phyloP scores from a whole-genome alignment of 2,888 invertebrate genomes.

The Rhyacophila evoluta region DNA sequence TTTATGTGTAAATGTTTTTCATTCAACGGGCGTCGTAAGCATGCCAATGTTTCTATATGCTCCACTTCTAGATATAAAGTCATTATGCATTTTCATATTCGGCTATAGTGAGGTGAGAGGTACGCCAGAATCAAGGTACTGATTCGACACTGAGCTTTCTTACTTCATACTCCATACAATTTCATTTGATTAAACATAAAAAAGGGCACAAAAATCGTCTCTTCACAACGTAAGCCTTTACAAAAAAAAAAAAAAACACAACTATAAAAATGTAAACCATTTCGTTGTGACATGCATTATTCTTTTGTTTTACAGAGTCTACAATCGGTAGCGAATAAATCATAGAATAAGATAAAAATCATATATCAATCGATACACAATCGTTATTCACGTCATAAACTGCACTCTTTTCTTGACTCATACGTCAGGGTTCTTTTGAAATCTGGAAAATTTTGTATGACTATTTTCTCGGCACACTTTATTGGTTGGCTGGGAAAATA shows the following conservation, averaged over 20 bases:
- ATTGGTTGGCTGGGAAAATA: constrained; percentile 35
- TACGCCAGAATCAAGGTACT: constrained; percentile 43
- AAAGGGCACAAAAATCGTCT: constrained; percentile 49
- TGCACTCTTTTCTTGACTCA: constrained; percentile 22
- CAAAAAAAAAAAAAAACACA: constrained; percentile 30
- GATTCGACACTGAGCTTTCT: constrained; percentile 36
- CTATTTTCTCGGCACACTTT: constrained; percentile 38
- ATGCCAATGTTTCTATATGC: constrained; percentile 58
- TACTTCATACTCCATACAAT: background rate
- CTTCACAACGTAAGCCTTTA: constrained; percentile 39
- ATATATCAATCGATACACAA: background rate
- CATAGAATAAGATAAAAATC: constrained; percentile 32
- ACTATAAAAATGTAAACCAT: constrained; percentile 28
- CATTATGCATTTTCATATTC: constrained; percentile 53
- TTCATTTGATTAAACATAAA: constrained; percentile 19
- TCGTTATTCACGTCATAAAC: constrained; percentile 3
- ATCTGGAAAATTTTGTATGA: constrained; percentile 2
- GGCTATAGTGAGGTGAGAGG: constrained; percentile 52
- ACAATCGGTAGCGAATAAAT: constrained; percentile 34
- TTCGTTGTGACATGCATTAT: constrained; percentile 40
- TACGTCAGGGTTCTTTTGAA: background rate
- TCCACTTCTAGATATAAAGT: constrained; percentile 53
- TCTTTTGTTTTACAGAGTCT: constrained; percentile 43
- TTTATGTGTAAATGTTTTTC: constrained; percentile 78
- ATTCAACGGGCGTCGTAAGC: constrained; percentile 59